Base-by-base conservation (phyloP, 2,888 invertebrate species). In the Limnephilus marmoratus region DNA sequence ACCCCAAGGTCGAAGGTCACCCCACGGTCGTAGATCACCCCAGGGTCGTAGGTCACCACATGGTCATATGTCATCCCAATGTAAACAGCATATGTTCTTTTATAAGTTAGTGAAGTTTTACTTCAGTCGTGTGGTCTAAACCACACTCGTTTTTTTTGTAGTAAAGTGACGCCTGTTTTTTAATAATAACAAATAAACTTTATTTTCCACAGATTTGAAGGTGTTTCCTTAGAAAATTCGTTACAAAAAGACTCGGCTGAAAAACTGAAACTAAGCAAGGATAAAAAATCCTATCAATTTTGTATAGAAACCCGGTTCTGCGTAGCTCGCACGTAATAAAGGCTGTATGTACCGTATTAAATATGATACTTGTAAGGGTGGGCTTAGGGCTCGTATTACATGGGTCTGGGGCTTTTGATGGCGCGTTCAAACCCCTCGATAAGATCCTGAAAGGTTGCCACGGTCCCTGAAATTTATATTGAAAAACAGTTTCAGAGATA, bases 371-470 rank as follows among this genome's bases (percentile, higher is more conserved):
- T 86, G 86, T 86, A 49, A 86, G 86, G 86, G 86, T n/a, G 29
- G 86, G 86, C 83, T 83, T 86, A 68, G 7, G 68, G 24, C 0
- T 68, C 68, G 68, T 68, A 68, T 68, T 45, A 86, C 86, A 86
- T 29, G 45, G 86, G 45, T 86, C 68, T 86, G 86, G 45, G 86
- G 86, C 49, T 86, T 86, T 86, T 86, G 86, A 86, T 86, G 45
- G 29, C 68, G 68, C 68, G 68, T n/a, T 41, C 86, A 86, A 37
- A 49, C 45, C 86, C 86, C 45, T 29, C 37, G 86, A 86, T 86
- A 86, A 86, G 49, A 41, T 86, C 86, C 45, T 49, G 86, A 86
- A 86, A 49, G 86, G 86, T 86, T 45, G 83, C 83, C 45, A 41
- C n/a, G n/a, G 29, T 29, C 85, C 86, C 86, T 49, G 86, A 45